Base-by-base conservation (phyloP, 2,888 invertebrate species). In the Scaeva pyrastri region DNA sequence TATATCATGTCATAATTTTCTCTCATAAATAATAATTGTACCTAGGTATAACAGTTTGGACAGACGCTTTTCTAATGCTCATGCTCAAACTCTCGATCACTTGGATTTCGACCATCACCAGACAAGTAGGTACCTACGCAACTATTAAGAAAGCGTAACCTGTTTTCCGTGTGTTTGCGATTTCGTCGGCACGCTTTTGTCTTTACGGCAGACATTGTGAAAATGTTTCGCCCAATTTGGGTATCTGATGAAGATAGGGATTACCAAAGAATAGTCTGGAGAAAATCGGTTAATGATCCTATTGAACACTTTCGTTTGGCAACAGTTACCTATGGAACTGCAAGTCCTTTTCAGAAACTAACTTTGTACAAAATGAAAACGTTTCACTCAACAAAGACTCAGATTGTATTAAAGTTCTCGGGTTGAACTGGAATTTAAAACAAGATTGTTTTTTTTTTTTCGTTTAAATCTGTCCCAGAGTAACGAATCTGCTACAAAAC, bases 171-270 rank as follows among this genome's bases (percentile, higher is more conserved):
- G 77, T 70, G 70, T 36, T 31, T 50, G 1, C 12, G 70, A 19
- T 70, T 75, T 66, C 75, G 74, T 21, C 74, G 55, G 1, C 62
- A 73, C 7, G 8, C 23, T 16, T 62, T 52, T 6, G 39, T 50
- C 8, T 64, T 50, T 41, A 73, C 62, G 1, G 73, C 73, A 4
- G 62, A 73, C 41, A 62, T 73, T 5, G 45, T 66, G 0, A 58
- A 76, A 41, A 68, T 76, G 68, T 76, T 48, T 23, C 58, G 58
- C 11, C 68, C 58, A 60, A 76, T 76, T 12, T 76, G 68, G 68
- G 70, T 76, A 5, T 45, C 58, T 2, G 39, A 58, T 3, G 36
- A 56, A 1, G 48, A 76, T 12, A 1, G 11, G 7, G 68, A n/a
- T n/a, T n/a, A n/a, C 58, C 76, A 58, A n/a, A 39, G 50, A 12